phyloP scores from a whole-genome alignment of 2,113 vertebrate species.

The Trachemys scripta region DNA sequence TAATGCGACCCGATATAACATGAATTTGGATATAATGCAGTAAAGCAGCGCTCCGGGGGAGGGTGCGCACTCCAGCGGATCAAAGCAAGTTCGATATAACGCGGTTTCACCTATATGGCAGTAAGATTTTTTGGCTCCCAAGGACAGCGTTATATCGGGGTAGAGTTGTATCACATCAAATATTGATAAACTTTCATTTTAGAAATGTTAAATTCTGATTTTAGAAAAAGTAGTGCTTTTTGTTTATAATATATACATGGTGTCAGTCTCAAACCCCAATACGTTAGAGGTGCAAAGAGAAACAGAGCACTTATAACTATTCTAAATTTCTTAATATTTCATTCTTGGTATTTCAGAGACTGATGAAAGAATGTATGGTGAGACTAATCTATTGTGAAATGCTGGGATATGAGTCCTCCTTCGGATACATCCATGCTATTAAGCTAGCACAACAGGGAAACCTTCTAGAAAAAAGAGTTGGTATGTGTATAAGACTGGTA shows the following conservation, averaged over 20 bases:
- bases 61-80: too few relatives aligned
- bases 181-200: not conserved
- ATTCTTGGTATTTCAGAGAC: constrained; percentile 83
- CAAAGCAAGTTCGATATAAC: too few relatives aligned
- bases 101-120: too few relatives aligned
- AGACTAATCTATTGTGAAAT: constrained; percentile 98
- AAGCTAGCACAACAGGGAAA: constrained; percentile 97
- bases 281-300: not conserved
- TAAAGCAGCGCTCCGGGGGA: too few relatives aligned
- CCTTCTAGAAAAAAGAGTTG: constrained; percentile 96
- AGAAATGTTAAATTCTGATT: not conserved
- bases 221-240: rapidly evolving
- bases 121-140: too few relatives aligned
- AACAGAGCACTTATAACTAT: rapidly evolving
- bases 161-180: rapidly evolving
- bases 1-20: too few relatives aligned
- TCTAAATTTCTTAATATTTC: not conserved
- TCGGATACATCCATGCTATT: constrained; percentile 97
- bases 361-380: constrained; percentile 98
- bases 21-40: too few relatives aligned
- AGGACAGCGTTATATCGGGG: too few relatives aligned
- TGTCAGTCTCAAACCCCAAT: not conserved
- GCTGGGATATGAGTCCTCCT: constrained; percentile 95
- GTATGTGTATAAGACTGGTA: constrained; percentile 79
- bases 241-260: rapidly evolving